Percentiles rank a stretch among this genome's conserved stretches.
These are phyloP conservation scores for Ophioninae sp. DNA, from an alignment of 2,888 invertebrate genomes.

Conservation along the genomic window DNA sequence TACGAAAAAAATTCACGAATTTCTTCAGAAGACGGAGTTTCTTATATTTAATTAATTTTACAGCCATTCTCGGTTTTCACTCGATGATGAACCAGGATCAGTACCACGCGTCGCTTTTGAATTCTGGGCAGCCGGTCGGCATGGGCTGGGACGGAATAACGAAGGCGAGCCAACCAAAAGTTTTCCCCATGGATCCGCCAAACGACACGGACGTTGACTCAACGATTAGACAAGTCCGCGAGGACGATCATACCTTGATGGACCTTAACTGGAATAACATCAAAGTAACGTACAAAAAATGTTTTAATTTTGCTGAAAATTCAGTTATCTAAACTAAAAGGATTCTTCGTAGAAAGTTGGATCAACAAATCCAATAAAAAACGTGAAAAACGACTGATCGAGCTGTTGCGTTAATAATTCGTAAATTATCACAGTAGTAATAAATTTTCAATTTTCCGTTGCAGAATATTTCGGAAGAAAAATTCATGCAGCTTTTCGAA, in stretches of 20 bases:
- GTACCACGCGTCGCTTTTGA: constrained; percentile 97
- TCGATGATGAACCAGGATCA: constrained; percentile 99
- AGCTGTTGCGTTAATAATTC: background rate
- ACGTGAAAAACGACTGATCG: background rate
- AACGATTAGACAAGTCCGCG: constrained; percentile 93
- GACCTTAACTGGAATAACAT: constrained; percentile 99
- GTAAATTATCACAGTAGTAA: background rate
- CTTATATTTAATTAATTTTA: constrained; percentile 69
- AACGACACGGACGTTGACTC: constrained; percentile 98
- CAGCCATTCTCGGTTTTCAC: constrained; percentile 99
- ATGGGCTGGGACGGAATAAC: constrained; percentile 97
- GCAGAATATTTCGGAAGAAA: constrained; percentile 98
- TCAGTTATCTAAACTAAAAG: background rate
- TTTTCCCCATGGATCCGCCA: constrained; percentile 96
- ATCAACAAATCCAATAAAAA: background rate
- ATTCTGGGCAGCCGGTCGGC: constrained; percentile 95
- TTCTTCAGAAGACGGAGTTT: background rate
- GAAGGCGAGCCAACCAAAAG: constrained; percentile 95
- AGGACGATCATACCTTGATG: constrained; percentile 92
- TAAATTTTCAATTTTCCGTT: constrained; percentile 65
- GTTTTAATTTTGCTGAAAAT: background rate
- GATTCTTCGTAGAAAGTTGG: background rate
- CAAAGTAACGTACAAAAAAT: constrained; percentile 85
- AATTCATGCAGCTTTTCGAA: constrained; percentile 93
- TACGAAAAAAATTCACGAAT: background rate